A percentile compares a stretch with the other conserved stretches of the same genome.
Conservation (phyloP, 2,888 invertebrate genomes). For the Idaea straminata region DNA sequence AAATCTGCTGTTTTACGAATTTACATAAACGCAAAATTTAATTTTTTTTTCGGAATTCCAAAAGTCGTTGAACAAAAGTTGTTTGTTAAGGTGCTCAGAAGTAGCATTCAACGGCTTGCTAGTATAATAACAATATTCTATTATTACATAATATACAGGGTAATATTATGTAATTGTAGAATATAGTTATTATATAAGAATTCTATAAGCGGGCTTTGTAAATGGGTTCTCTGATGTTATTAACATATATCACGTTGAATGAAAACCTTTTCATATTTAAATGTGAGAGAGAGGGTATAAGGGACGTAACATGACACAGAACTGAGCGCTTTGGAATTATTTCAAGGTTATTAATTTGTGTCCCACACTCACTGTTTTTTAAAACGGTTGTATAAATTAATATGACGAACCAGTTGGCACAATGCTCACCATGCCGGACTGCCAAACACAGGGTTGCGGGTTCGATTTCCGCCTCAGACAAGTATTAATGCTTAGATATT, state of each 20-base stretch:
- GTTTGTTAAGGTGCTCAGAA: too few relatives aligned
- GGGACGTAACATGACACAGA: neutral
- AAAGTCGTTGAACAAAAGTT: too few relatives aligned
- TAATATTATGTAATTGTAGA: neutral
- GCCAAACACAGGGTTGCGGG: too few relatives aligned
- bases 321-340: neutral
- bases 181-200: neutral
- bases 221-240: constrained; percentile 14
- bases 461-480: too few relatives aligned
- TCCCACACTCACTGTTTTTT: neutral
- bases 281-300: neutral
- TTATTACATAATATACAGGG: neutral
- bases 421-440: too few relatives aligned
- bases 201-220: neutral
- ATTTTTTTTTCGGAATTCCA: neutral
- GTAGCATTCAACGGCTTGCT: too few relatives aligned
- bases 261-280: constrained; percentile 3
- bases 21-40: neutral
- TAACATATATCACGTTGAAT: constrained; percentile 14
- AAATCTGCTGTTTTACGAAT: too few relatives aligned
- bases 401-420: too few relatives aligned
- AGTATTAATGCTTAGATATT: too few relatives aligned
- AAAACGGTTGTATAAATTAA: neutral
- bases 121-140: too few relatives aligned
- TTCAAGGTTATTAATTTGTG: neutral